phyloP scores from a whole-genome alignment of 2,888 invertebrate species.

The Diaphora mendica region DNA sequence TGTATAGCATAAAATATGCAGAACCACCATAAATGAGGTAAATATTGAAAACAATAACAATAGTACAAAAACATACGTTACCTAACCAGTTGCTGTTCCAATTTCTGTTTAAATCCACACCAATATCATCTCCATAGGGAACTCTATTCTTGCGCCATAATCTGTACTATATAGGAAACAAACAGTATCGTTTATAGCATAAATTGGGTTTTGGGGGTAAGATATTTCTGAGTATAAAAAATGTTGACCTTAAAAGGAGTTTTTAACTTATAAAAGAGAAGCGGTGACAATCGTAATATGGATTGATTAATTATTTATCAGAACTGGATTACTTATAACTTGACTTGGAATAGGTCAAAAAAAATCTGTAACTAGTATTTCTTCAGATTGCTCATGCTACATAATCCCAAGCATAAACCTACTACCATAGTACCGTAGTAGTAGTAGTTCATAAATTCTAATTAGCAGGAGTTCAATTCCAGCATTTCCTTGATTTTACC shows the following conservation, averaged over 20 bases:
- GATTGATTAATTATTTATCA: too few relatives aligned
- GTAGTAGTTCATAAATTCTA: background rate
- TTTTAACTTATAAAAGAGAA: too few relatives aligned
- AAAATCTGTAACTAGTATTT: too few relatives aligned
- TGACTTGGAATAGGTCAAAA: too few relatives aligned
- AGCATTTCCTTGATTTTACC: background rate
- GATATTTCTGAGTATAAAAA: background rate
- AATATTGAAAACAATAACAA: background rate
- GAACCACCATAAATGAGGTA: background rate
- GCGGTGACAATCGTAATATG: too few relatives aligned
- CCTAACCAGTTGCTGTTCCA: constrained; percentile 90
- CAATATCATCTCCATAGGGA: constrained; percentile 81
- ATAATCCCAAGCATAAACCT: background rate
- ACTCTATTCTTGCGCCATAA: constrained; percentile 90
- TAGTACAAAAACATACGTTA: constrained; percentile 50
- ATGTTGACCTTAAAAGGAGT: too few relatives aligned
- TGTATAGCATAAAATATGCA: too few relatives aligned
- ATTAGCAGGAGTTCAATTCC: background rate
- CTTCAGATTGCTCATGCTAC: too few relatives aligned
- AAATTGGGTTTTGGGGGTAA: background rate
- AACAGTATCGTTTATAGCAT: background rate
- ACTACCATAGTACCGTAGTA: background rate
- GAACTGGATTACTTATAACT: too few relatives aligned
- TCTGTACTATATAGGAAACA: constrained; percentile 82
- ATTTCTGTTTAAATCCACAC: constrained; percentile 92